Conservation (phyloP, 2,113 vertebrate species). For the Neodon shergylaensis region DNA sequence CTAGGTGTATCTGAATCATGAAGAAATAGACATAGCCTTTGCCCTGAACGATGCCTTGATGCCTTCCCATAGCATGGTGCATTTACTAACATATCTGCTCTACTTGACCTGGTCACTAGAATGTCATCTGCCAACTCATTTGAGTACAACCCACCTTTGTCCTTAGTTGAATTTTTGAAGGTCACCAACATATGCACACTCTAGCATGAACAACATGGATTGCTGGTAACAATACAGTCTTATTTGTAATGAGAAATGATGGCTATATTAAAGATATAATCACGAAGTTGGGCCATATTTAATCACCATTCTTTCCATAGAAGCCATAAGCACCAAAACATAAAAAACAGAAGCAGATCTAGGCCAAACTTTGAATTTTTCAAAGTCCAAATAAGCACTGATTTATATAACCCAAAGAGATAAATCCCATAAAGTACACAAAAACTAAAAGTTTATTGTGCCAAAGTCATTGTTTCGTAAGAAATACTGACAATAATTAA, state of each 20-base stretch:
- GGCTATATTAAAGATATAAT: background rate
- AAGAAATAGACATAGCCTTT: slow-evolving; percentile 19
- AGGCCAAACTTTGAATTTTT: slow-evolving; percentile 21
- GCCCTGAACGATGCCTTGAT: background rate
- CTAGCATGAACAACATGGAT: background rate
- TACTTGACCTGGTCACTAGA: background rate
- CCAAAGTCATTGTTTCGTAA: background rate
- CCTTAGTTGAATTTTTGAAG: background rate
- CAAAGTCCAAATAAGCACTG: background rate
- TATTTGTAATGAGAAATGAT: background rate
- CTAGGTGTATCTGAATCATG: slow-evolving; percentile 26
- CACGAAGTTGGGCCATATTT: background rate
- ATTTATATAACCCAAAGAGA: background rate
- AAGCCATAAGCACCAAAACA: background rate
- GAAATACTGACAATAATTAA: slow-evolving; percentile 28
- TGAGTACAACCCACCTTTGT: background rate
- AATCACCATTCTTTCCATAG: background rate
- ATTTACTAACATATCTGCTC: background rate
- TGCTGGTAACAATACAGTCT: background rate
- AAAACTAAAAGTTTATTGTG: background rate
- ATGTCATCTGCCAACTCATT: background rate
- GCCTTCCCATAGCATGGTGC: background rate
- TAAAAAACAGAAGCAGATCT: background rate
- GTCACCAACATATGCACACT: background rate
- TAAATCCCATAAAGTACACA: background rate